phyloP scores from a whole-genome alignment of 2,113 vertebrate species.

The Pipra filicauda region DNA sequence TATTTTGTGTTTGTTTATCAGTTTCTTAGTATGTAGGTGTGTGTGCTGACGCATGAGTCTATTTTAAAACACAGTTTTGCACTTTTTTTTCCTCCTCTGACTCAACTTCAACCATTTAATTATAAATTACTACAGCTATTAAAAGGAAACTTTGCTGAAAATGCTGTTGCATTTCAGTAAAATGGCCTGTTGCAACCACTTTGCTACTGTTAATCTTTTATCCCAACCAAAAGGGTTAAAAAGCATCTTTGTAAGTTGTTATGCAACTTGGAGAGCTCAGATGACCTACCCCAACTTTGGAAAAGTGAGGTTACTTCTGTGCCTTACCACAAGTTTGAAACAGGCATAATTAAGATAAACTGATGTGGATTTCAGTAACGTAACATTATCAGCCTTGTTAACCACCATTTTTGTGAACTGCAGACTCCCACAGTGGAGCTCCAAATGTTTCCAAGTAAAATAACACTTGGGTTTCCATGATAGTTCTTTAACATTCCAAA shows the following conservation, averaged over 20 bases:
- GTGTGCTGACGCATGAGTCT: conserved; percentile 10
- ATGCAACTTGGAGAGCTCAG: neutral
- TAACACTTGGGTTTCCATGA: neutral
- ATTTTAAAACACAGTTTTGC: conserved; percentile 22
- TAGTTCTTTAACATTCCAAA: neutral
- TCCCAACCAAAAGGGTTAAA: neutral
- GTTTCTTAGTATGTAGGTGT: neutral
- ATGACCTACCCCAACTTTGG: neutral
- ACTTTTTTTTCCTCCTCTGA: neutral
- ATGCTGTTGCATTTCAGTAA: neutral
- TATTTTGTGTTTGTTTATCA: neutral
- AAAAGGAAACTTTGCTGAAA: neutral
- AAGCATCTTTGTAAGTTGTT: neutral
- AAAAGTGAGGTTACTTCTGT: neutral
- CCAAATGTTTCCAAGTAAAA: neutral
- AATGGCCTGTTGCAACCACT: neutral
- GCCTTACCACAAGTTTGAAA: neutral
- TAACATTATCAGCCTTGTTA: neutral
- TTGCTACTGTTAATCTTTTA: neutral
- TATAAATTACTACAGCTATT: neutral
- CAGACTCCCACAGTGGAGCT: neutral
- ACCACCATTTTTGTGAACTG: neutral
- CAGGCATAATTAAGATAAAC: neutral
- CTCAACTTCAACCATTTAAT: neutral
- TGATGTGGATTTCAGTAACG: neutral